These are phyloP conservation scores for Mythimna loreyi DNA, from an alignment of 2,888 invertebrate species.

Conservation along the genomic window DNA sequence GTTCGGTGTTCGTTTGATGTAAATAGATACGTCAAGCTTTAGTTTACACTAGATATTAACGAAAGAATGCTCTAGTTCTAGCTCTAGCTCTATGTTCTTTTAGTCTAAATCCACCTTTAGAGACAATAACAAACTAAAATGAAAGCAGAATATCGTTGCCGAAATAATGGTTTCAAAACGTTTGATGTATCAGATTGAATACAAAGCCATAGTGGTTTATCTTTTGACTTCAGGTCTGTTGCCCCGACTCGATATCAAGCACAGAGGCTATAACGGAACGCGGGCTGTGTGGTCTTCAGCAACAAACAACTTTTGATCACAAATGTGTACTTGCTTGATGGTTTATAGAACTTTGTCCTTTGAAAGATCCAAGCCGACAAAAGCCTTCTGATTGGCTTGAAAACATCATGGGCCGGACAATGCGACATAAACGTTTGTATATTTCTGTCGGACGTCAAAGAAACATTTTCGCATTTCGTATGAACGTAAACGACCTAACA, in stretches of 20 bases:
- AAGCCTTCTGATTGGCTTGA: conserved; percentile 77
- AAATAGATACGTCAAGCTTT: too few relatives aligned
- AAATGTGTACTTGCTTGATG: conserved; percentile 58
- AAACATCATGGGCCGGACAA: conserved; percentile 78
- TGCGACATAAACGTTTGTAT: conserved; percentile 84
- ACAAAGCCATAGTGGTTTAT: conserved; percentile 7
- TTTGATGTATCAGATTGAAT: conserved; percentile 24
- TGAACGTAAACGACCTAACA: conserved; percentile 77
- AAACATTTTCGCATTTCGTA: conserved; percentile 79
- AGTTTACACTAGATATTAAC: too few relatives aligned
- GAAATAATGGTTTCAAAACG: conserved; percentile 6
- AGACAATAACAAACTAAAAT: not conserved
- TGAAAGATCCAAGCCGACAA: conserved; percentile 74
- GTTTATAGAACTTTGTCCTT: conserved; percentile 76
- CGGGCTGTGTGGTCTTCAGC: conserved; percentile 49
- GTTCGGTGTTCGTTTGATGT: too few relatives aligned
- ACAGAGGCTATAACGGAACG: conserved; percentile 39
- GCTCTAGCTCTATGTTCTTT: too few relatives aligned
- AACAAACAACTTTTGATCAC: conserved; percentile 60
- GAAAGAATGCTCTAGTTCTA: too few relatives aligned
- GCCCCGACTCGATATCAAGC: conserved; percentile 22
- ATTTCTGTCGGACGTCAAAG: conserved; percentile 76
- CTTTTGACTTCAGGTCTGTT: conserved; percentile 18
- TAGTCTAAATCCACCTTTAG: too few relatives aligned
- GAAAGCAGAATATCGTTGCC: not conserved